phyloP scores from a whole-genome alignment of 2,113 vertebrate species.

The Lamprotornis superbus region DNA sequence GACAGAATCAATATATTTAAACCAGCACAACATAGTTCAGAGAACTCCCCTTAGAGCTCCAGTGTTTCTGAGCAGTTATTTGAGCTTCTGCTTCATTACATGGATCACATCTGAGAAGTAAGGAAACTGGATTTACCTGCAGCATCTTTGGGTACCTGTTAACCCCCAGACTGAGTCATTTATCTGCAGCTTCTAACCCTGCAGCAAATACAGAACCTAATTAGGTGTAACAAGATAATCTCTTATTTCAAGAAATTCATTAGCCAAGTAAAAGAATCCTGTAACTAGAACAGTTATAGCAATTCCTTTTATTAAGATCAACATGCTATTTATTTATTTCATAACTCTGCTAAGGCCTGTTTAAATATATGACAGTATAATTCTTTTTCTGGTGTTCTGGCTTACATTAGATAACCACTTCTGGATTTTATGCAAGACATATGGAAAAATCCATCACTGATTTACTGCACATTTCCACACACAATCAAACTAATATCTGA shows the following conservation, averaged over 20 bases:
- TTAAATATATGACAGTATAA: neutral
- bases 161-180: neutral
- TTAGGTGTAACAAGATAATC: neutral
- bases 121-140: neutral
- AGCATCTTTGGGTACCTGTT: neutral
- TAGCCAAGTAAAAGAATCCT: neutral
- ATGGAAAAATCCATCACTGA: constrained; percentile 55
- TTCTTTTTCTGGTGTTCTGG: constrained; percentile 42
- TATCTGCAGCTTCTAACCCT: neutral
- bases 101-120: neutral
- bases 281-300: neutral
- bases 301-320: neutral
- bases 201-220: neutral
- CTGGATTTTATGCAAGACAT: constrained; percentile 23
- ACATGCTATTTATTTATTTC: neutral
- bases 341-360: neutral
- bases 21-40: neutral
- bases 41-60: neutral
- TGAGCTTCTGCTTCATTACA: neutral
- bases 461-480: constrained; percentile 48
- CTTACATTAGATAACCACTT: constrained; percentile 41
- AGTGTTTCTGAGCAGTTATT: neutral
- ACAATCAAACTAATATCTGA: constrained; percentile 18
- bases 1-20: neutral
- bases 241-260: neutral